Evolutionary conservation across 2,113 vertebrate genomes (phyloP), one percentile per base, ranked within the genome.

Genomic region (Synodontis membranacea): DNA sequence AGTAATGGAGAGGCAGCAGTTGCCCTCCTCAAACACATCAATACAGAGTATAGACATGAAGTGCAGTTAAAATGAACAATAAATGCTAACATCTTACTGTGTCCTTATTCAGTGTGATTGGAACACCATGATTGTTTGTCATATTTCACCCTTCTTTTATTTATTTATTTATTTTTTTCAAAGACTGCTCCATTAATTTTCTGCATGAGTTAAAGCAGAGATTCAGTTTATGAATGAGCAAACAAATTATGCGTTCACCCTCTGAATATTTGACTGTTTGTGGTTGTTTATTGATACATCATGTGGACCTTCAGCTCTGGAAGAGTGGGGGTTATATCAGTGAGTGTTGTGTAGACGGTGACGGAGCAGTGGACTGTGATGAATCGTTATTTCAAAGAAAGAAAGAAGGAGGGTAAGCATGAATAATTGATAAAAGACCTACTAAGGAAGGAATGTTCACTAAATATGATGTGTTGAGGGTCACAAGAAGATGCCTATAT

Each of bases 381-480:
- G 85, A 81, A 86, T 81, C 58, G 50, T 42, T 14, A 72, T 81
- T 70, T 80, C 28, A 56, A 19, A 31, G 19, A 39, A 50, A 58
- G 64, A 80, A 48, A 5, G 15, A 82, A 74, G 34, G 79, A 82
- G 78, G 74, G 37, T 79, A 72, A 9, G 62, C 28, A 88, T 90
- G 84, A 90, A 88, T 88, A 90, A 90, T 83, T 87, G 86, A 90
- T 66, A 2, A 56, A 54, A 83, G 28, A 48, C 70, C 85, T 84
- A 80, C 84, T 90, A 88, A 58, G 52, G 66, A 90, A 86, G 82
- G 34, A 46, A 37, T 44, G 68, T 84, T 72, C 81, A 87, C 86
- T 87, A 87, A 89, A 90, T 82, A 86, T 86, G 75, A 88, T 87
- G 85, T 86, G 86, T 86, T 88, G 64, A 80, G 83, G 82, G 31